phyloP scores from a whole-genome alignment of 2,797 vertebrate species.

The Loris lydekkerianus region DNA sequence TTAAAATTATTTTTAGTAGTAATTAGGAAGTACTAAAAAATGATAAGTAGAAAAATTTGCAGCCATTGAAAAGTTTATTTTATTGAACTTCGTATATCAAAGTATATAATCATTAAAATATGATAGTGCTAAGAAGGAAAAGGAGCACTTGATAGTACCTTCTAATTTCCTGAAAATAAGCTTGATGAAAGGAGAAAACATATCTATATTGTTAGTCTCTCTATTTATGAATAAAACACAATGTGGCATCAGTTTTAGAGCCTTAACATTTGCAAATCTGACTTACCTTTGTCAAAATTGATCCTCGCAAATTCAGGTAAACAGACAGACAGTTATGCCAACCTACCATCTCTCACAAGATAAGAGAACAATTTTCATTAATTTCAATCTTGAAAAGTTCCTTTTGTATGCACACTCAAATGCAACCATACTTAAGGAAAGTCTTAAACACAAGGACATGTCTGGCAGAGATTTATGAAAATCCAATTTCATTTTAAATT shows the following conservation, averaged over 20 bases:
- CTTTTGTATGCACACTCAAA: not conserved
- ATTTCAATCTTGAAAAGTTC: not conserved
- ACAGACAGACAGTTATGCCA: not conserved
- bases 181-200: not conserved
- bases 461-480: not conserved
- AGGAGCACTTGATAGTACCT: not conserved
- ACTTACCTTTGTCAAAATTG: not conserved
- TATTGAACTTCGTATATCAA: not conserved
- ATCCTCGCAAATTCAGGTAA: not conserved
- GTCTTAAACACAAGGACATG: not conserved
- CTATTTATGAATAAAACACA: not conserved
- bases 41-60: not conserved
- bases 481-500: not conserved
- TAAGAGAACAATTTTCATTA: conserved; percentile 5
- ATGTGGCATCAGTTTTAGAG: not conserved
- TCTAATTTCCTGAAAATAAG: not conserved
- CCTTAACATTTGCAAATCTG: not conserved
- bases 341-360: not conserved
- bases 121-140: not conserved
- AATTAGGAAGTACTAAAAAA: not conserved
- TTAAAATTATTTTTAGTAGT: not conserved
- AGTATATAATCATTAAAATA: not conserved
- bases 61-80: not conserved
- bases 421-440: not conserved
- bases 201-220: not conserved